Evolutionary conservation across 1,140 invertebrate species (phyloP).

Genomic region (Diabrotica virgifera): DNA sequence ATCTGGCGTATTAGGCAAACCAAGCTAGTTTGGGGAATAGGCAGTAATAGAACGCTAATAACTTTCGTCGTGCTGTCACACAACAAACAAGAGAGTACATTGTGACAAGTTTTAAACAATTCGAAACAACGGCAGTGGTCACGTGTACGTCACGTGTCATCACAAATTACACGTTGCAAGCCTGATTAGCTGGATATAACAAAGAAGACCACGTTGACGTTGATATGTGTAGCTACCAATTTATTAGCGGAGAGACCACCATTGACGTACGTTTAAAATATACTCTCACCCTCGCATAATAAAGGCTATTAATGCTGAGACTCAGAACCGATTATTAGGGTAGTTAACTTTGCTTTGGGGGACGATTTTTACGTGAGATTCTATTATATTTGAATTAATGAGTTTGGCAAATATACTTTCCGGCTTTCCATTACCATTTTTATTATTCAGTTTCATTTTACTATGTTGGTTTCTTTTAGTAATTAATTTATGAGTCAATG

Average conservation of each 20-base stretch:
- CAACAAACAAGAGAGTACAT: constrained; percentile 34
- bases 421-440: too few species aligned
- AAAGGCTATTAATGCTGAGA: constrained; percentile 23
- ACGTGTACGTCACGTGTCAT: constrained; percentile 42
- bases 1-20: neutral
- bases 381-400: constrained; percentile 12
- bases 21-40: neutral
- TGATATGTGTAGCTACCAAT: constrained; percentile 47
- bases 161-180: constrained; percentile 43
- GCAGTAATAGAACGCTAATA: constrained; percentile 24
- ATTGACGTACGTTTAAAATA: constrained; percentile 21
- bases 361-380: constrained; percentile 15
- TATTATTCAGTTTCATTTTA: too few species aligned
- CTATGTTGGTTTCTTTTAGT: too few species aligned
- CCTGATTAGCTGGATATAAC: constrained; percentile 41
- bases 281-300: constrained; percentile 23
- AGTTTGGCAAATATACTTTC: constrained; percentile 8
- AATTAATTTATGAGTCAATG: too few species aligned
- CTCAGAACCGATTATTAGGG: constrained; percentile 23
- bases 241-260: constrained; percentile 27
- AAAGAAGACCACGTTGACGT: constrained; percentile 43
- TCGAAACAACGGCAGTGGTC: constrained; percentile 32
- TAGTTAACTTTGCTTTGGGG: constrained; percentile 21
- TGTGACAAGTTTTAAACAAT: constrained; percentile 45
- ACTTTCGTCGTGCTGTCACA: constrained; percentile 27